Base-by-base conservation (phyloP, 2,888 invertebrate species). In the Nymphalis urticae region DNA sequence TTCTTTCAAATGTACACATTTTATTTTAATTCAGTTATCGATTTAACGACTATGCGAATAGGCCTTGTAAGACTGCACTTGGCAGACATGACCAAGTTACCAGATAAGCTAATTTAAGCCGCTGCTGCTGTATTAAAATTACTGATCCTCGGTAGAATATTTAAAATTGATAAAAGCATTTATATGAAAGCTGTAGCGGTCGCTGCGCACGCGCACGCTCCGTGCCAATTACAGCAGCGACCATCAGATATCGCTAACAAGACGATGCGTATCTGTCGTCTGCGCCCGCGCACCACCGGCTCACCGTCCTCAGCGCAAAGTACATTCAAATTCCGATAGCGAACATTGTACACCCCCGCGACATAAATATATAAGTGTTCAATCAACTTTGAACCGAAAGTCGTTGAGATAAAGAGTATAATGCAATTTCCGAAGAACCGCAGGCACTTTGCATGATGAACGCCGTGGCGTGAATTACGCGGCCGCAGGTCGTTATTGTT, bases 181-280 rank as follows among this genome's bases (percentile, higher is more conserved):
- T 73, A 75, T 81, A 81, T 80, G 80, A 78, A 76, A 73, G 73
- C 73, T 71, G 75, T 73, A 72, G 72, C 71, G 72, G 76, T 75
- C 75, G 78, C 58, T 13, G 58, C 58, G 80, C 80, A 82, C 82
- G 82, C 81, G 83, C 82, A 81, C 84, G 76, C 80, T 80, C 82
- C 82, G 88, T 85, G 92, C 91, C 91, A 92, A 92, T 92, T 92
- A 92, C 92, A 84, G 86, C 85, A 80, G 79, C 86, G 85, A 81
- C 82, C 88, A 90, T 90, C 91, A 82, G 92, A 92, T 92, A 90
- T 79, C 87, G 85, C 89, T 91, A 92, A 92, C 92, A 89, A 92
- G 90, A 77, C 88, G 92, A 92, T 92, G 87, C 85, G 86, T 91
- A 91, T 91, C 91, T 73, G 78, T 71, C 76, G 75, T 75, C 77